Conservation (phyloP, 2,888 invertebrate genomes). For the Caenorhabditis doughertyi region DNA sequence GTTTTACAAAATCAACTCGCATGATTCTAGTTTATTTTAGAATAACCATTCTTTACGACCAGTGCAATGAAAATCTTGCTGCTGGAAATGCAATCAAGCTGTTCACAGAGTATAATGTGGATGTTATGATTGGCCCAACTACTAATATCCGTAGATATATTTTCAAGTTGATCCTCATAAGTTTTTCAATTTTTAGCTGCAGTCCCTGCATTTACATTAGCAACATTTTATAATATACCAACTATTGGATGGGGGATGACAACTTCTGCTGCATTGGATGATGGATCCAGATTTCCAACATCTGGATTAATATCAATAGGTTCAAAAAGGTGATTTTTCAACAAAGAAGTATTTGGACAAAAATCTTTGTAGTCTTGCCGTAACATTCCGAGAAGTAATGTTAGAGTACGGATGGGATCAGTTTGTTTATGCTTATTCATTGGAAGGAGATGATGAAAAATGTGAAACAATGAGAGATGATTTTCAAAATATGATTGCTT, state of each 20-base stretch:
- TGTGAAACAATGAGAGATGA: constrained; percentile 68
- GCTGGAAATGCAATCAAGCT: constrained; percentile 69
- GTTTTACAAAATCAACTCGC: not conserved
- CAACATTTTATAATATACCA: constrained; percentile 72
- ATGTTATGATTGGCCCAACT: constrained; percentile 75
- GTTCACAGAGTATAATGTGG: constrained; percentile 63
- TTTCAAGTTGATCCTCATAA: not conserved
- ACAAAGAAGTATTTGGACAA: not conserved
- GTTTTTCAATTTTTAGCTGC: constrained; percentile 75
- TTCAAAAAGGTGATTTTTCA: constrained; percentile 36
- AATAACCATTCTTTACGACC: constrained; percentile 56
- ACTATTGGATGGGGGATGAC: constrained; percentile 72
- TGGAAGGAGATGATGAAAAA: constrained; percentile 67
- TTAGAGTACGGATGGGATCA: constrained; percentile 68
- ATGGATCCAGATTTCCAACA: constrained; percentile 68
- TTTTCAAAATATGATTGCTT: constrained; percentile 59
- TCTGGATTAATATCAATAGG: constrained; percentile 60
- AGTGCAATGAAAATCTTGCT: constrained; percentile 73
- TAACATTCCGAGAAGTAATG: constrained; percentile 67
- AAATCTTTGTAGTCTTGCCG: constrained; percentile 58
- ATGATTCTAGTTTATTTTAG: constrained; percentile 13
- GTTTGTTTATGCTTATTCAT: constrained; percentile 69
- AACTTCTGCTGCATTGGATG: constrained; percentile 63
- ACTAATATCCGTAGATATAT: constrained; percentile 70
- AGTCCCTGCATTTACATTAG: constrained; percentile 62